phyloP scores from a whole-genome alignment of 1,140 invertebrate species.

The Proales similis region DNA sequence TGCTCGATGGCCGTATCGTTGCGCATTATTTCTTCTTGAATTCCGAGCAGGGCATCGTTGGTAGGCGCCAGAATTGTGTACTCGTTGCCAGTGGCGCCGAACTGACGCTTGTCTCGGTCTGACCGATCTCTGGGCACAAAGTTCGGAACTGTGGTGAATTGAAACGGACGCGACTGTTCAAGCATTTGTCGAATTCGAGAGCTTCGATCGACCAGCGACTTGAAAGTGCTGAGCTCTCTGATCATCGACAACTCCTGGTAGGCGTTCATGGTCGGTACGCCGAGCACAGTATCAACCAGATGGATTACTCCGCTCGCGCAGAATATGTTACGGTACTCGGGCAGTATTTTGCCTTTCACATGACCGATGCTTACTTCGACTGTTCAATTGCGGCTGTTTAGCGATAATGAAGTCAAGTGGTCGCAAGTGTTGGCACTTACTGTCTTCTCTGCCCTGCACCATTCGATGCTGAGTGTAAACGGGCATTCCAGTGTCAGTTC shows the following conservation, averaged over 20 bases:
- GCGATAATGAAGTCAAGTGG: too few species aligned
- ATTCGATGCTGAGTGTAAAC: constrained; percentile 8
- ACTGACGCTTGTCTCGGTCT: not conserved
- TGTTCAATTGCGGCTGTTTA: not conserved
- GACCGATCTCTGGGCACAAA: not conserved
- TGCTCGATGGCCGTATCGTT: constrained; percentile 20
- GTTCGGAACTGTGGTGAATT: not conserved
- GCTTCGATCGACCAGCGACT: constrained; percentile 8
- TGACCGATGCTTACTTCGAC: constrained; percentile 32
- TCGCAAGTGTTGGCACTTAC: too few species aligned
- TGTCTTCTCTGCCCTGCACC: too few species aligned
- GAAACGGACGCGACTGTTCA: constrained; percentile 3
- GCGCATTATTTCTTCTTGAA: constrained; percentile 5
- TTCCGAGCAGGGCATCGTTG: constrained; percentile 6
- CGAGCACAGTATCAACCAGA: constrained; percentile 25
- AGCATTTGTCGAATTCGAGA: constrained; percentile 16
- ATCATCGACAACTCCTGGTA: constrained; percentile 27
- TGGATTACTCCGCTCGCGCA: constrained; percentile 33
- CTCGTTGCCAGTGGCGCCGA: not conserved
- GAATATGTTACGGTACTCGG: constrained; percentile 27
- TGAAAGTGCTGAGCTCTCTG: constrained; percentile 26
- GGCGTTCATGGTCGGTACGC: constrained; percentile 5
- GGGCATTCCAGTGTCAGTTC: constrained; percentile 12
- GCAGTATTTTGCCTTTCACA: constrained; percentile 21
- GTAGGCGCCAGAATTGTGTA: constrained; percentile 14